Evolutionary conservation across 2,797 vertebrate genomes (phyloP), one percentile per base, ranked within the genome.

Genomic region (Acanthiza pusilla): DNA sequence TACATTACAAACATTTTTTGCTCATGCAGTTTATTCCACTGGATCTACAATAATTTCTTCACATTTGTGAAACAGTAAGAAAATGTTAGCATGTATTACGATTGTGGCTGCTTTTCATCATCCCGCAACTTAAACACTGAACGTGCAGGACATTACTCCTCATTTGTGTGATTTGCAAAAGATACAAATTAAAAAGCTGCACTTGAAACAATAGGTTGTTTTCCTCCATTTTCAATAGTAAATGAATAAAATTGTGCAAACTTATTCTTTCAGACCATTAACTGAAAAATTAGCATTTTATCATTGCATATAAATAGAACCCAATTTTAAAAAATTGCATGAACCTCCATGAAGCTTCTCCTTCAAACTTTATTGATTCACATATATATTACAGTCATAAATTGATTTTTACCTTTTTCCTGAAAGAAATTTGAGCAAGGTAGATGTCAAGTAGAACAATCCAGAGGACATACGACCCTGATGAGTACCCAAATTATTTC

Each of bases 41-140:
- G 20, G 11, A 16, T 32, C 43, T 58, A 15, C 29, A 54, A 78
- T 5, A n/a, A 42, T 16, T 80, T 48, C 4, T 47, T 51, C 1
- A 0, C 16, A 10, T 7, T 42, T 2, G 13, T 5, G 60, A 62
- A 71, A 45, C 2, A 4, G 26, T 30, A n/a, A 13, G 30, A 43
- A 54, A 36, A 47, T 0, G 29, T 26, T 50, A 66, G 62, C 21
- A 18, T 2, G 4, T 38, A 50, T 45, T 10, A 30, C 55, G 40
- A 4, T 7, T 18, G 43, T 14, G 17, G 18, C 27, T 68, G 3
- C n/a, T 21, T 63, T 67, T 63, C 14, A 29, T 13, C 17, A 21
- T 16, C 4, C 30, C 40, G 20, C 17, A 26, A 5, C 25, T 48
- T 29, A 13, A 57, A 42, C 11, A 3, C 16, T 19, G 23, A n/a